Base-by-base conservation (phyloP, 2,113 vertebrate species). In the Kryptolebias marmoratus region DNA sequence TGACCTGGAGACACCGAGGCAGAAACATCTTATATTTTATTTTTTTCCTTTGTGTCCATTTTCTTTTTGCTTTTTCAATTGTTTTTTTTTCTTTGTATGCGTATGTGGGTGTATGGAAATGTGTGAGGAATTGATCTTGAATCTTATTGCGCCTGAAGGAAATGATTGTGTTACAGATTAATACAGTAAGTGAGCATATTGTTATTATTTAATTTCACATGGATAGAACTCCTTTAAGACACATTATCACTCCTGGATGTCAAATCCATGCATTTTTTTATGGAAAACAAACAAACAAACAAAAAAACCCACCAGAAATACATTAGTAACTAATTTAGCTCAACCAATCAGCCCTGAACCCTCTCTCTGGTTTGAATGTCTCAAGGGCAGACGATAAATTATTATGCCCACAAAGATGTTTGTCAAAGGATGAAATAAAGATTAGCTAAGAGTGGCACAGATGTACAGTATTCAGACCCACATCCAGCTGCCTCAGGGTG, bases 1-100 rank as follows among this genome's bases (percentile, higher is more conserved):
- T 78, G 87, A 93, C 91, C 91, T 86, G 83, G 88, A 88, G 93
- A 85, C 91, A 80, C 87, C 87, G 88, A 94, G 73, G 77, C 87
- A 93, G 85, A 94, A 93, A 92, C 86, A 81, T 79, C 85, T 89
- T 90, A 68, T 92, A 93, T 94, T 90, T 91, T 90, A 88, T 93
- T 93, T 93, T 15, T 56, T 52, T 31, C 48, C 2, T 31, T 11
- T 18, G 15, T 64, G 44, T 15, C 44, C 5, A 15, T 5, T 15
- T 5, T 57, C 3, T n/a, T 31, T 22, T 22, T 22, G 22, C 22
- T 22, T 22, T 22, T 11, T 2, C 28, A 31, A 47, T 56, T 58
- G 30, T 27, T 22, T 64, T 14, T 67, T 65, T 71, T 14, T 67
- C 63, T 71, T 52, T n/a, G 2, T 47, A 11, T 71, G 0, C 28